Base-by-base conservation (phyloP, 2,888 invertebrate genomes). In the Cephus spinipes region DNA sequence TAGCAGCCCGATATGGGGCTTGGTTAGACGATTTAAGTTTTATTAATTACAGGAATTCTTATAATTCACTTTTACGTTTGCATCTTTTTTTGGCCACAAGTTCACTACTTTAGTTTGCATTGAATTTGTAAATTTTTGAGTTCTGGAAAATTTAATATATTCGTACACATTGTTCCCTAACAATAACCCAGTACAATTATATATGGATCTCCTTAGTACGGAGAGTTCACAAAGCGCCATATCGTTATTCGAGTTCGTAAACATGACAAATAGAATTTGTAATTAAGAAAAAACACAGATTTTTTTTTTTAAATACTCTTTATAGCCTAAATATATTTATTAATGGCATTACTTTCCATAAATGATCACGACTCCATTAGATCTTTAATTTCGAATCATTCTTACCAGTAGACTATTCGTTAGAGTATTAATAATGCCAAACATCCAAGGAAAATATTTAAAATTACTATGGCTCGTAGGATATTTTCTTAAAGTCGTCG, bases 61-160 rank as follows among this genome's bases (percentile, higher is more conserved):
- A 55, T 23, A 23, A 23, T 55, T 55, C 23, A 55, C 55, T 55
- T 55, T 55, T 55, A 55, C 9, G 9, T 55, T 9, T 55, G 23
- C 55, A 55, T 23, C 79, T 83, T 81, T 81, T 81, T 86, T 88
- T 88, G 87, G 87, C 87, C 86, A 86, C 85, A 83, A 82, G 76
- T 82, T 87, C 81, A 84, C 82, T 81, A 82, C 74, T 68, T 55
- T 73, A 31, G 33, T 68, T 30, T 74, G 77, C 75, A 68, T 75
- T 35, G 12, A 79, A 79, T 78, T 71, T 80, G 77, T 83, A 83
- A 81, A 80, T 80, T 34, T 55, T 78, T 73, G 77, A 81, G 76
- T 84, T 79, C 77, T 73, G 69, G 78, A 81, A 79, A 84, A 76
- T 71, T 30, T 83, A 55, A 55, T 71, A 76, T 80, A 82, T 84